Base-by-base conservation (phyloP, 2,113 vertebrate genomes). In the Bombycilla garrulus region DNA sequence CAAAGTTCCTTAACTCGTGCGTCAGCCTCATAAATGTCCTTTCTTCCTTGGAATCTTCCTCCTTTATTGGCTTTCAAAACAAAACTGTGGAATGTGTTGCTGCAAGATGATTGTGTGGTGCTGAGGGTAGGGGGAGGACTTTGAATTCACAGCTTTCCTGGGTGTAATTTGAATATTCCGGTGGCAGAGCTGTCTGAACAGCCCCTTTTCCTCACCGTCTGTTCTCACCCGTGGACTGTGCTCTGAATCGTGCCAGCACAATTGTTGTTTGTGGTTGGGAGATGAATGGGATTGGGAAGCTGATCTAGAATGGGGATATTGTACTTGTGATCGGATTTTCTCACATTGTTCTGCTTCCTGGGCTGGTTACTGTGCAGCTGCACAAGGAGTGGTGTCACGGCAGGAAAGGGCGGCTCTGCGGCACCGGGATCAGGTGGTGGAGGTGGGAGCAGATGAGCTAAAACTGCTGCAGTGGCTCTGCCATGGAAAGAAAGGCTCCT, bases 221-320 rank as follows among this genome's bases (percentile, higher is more conserved):
- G 62, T 88, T 94, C 85, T 90, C 74, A 54, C 24, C 84, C 73
- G 0, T 66, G 80, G 51, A 2, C 89, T 78, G 85, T 36, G 71
- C 87, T 57, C 74, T 61, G 31, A 40, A 10, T 45, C 1, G 15
- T 90, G 92, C 90, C 85, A 93, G 62, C 71, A 62, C 74, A 22
- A 73, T 96, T 88, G 92, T 35, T 61, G 50, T 81, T 90, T 93
- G 92, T 96, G 88, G 42, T 3, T 57, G 58, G 54, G 57, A 87
- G 88, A 90, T 81, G 85, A 93, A 95, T 80, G 86, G 88, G 42
- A 25, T 88, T 92, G 58, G 86, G 67, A 92, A 92, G 26, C 71
- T 47, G 33, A 42, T 80, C 90, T 73, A 69, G 79, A 95, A 95
- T 47, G 91, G 67, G 62, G 21, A 19, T 69, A 36, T 61, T 83